phyloP scores from a whole-genome alignment of 2,113 vertebrate species.

The Theristicus caerulescens region DNA sequence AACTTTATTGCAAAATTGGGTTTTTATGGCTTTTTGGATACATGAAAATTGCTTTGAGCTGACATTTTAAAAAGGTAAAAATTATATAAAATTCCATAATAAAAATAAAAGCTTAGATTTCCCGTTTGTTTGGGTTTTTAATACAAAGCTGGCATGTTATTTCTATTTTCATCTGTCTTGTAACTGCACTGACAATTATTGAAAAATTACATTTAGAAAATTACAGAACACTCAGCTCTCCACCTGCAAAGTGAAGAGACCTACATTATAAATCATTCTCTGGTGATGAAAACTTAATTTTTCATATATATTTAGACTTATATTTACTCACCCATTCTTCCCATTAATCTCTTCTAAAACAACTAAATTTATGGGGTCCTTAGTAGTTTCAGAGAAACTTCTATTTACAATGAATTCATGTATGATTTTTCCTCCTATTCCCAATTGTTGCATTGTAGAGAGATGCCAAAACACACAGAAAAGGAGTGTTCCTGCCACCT shows the following conservation, averaged over 20 bases:
- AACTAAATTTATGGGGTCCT: not conserved
- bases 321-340: not conserved
- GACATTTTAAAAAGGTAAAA: not conserved
- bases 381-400: not conserved
- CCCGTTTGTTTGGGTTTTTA: not conserved
- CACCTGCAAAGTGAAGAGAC: not conserved
- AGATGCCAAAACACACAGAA: not conserved
- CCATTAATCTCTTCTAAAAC: not conserved
- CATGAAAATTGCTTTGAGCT: not conserved
- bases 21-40: not conserved
- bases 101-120: not conserved
- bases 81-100: not conserved
- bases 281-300: not conserved
- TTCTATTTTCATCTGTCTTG: not conserved
- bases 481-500: not conserved
- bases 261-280: not conserved
- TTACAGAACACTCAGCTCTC: not conserved
- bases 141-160: not conserved
- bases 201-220: not conserved
- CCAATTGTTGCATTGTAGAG: not conserved
- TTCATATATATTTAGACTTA: not conserved
- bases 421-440: not conserved
- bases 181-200: not conserved
- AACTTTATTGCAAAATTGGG: not conserved
- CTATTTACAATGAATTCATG: not conserved